phyloP scores from a whole-genome alignment of 1,140 invertebrate species.

The Geopemphigus sp. region DNA sequence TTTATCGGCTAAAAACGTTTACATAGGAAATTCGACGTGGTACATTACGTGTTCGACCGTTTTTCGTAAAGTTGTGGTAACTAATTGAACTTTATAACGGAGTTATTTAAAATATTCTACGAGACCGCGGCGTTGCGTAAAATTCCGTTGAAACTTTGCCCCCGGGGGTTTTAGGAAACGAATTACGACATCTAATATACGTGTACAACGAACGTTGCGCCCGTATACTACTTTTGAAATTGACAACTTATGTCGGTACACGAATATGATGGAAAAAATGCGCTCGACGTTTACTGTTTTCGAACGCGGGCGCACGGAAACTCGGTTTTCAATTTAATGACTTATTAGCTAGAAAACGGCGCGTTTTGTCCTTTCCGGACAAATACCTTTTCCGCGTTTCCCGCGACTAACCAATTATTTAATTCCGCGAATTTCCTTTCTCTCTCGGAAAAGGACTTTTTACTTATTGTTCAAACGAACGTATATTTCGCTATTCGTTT shows the following conservation, averaged over 20 bases:
- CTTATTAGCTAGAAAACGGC: neutral
- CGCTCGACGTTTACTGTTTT: neutral
- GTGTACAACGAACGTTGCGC: no score
- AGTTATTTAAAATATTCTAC: conserved; percentile 31
- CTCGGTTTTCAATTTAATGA: neutral
- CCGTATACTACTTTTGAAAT: conserved; percentile 11
- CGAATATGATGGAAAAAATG: neutral
- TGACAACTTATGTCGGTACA: neutral
- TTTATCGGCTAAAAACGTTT: neutral
- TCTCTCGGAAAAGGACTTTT: neutral
- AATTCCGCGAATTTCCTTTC: neutral
- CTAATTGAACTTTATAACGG: conserved; percentile 24
- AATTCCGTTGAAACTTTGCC: conserved; percentile 21
- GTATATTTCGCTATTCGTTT: neutral
- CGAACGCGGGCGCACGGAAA: neutral
- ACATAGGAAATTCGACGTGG: neutral
- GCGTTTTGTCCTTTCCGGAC: neutral
- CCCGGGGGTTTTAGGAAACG: conserved; percentile 8
- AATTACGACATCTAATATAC: conserved; percentile 13
- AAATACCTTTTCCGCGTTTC: neutral
- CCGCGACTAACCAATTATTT: neutral
- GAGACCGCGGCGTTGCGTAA: no score
- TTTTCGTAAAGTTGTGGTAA: neutral
- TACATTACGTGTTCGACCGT: conserved; percentile 2
- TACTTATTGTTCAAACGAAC: neutral